Percentiles rank a stretch among this genome's conserved stretches.
Evolutionary conservation across 2,888 invertebrate species (phyloP).

Genomic region (Suillia variegata): DNA sequence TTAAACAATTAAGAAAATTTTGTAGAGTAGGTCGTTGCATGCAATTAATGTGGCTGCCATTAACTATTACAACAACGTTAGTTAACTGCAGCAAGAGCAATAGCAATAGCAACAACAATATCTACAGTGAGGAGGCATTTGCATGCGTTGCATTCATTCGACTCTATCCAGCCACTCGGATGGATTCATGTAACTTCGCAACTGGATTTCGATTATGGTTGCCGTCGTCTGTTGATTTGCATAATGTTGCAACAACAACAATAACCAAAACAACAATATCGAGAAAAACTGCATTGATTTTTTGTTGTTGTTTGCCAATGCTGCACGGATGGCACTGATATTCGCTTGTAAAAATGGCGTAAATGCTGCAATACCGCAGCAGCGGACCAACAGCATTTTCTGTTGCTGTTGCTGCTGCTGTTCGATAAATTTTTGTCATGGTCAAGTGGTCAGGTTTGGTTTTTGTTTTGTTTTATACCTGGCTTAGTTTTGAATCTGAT

Average conservation of each 20-base stretch:
- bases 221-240: constrained; percentile 39
- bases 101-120: constrained; percentile 10
- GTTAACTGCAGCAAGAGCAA: constrained; percentile 18
- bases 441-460: constrained; percentile 42
- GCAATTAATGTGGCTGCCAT: too few species aligned
- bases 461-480: too few species aligned
- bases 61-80: too few species aligned
- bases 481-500: background rate
- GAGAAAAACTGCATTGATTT: constrained; percentile 17
- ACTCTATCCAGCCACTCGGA: too few species aligned
- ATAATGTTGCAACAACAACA: constrained; percentile 40
- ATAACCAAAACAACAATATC: constrained; percentile 14
- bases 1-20: too few species aligned
- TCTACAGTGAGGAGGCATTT: background rate
- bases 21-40: too few species aligned
- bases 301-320: constrained; percentile 10
- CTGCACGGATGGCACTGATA: background rate
- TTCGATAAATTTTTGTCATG: constrained; percentile 43
- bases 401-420: constrained; percentile 16
- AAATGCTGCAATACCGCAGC: background rate
- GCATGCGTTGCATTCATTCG: constrained; percentile 32
- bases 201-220: constrained; percentile 50
- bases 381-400: too few species aligned
- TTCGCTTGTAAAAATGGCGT: background rate
- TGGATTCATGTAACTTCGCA: constrained; percentile 48